Evolutionary conservation across 2,113 vertebrate genomes (phyloP), one percentile per base, ranked within the genome.

Genomic region (Petromus typicus): DNA sequence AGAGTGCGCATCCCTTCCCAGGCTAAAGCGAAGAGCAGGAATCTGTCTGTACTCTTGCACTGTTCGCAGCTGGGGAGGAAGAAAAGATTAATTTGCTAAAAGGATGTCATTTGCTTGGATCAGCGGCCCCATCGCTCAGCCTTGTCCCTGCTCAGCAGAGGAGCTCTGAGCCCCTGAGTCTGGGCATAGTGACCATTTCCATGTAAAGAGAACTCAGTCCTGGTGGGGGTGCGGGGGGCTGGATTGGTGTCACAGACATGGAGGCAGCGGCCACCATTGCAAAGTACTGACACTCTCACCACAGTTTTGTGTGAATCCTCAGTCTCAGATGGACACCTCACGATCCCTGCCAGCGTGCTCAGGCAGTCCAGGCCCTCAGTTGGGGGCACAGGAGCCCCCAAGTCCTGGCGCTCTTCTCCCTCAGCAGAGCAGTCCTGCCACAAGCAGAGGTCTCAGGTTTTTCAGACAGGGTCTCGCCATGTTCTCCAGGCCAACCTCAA

Each of bases 371-470:
- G 67, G 22, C 13, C 73, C 69, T 4, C 8, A 1, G 13, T 1
- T 2, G 0, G 16, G 5, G 37, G 5, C 81, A 45, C 66, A 81
- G 54, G 25, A 32, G 56, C 45, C 0, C 0, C 2, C 7, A 9
- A 2, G n/a, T 23, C 34, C 30, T 6, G 14, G 64, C 34, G 2
- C 34, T 25, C 66, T 57, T 34, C n/a, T 18, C 32, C 48, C 66
- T 91, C 34, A 18, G 40, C 12, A 30, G 45, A 25, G 5, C 37
- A 13, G 54, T 4, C 54, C 30, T 43, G 27, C 54, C 11, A 27
- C 59, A 43, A 7, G 40, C 45, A 61, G 71, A 48, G 4, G 45
- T 32, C 56, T 98, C 98, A 27, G 9, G 25, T 76, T 45, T 76
- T 48, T 48, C 25, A 76, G 43, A 48, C 73, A 30, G 43, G 73